Evolutionary conservation across 2,797 vertebrate species (phyloP), one percentile per base, ranked within the genome.

Genomic region (Gadopsis marmoratus): DNA sequence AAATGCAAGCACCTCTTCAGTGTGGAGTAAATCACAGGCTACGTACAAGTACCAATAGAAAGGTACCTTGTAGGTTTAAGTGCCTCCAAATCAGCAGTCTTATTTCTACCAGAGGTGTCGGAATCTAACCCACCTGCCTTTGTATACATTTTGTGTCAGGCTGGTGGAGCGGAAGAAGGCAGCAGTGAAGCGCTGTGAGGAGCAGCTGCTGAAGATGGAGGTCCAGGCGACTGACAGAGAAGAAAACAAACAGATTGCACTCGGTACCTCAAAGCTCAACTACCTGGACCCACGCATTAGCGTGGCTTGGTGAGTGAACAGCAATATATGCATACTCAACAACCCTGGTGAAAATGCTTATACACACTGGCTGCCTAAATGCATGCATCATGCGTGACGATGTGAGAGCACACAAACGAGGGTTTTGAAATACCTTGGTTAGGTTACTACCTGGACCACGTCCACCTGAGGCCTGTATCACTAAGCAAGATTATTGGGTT

Each of bases 251-350:
- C 95, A 96, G 92, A 94, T 96, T 14, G 94, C 96, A 56, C 90
- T 96, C 78, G 81, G 96, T 81, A 96, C 96, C 94, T 97, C 96
- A 70, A 97, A 97, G 80, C 95, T 97, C 16, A 97, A 96, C 94
- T 97, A 97, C 83, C 91, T 97, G 84, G 96, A 97, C 86, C 96
- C 96, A 63, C 95, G 96, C 31, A 96, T 97, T 53, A 95, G 88
- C 0, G 95, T 97, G 79, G 96, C 96, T 31, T 97, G 96, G 96
- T 96, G 72, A 92, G 93, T 76, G 6, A 19, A 68, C 16, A 0
- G 19, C 0, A 41, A 60, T 33, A 16, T 11, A 39, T 9, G 0
- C 0, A 41, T 39, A 31, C 19, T 31, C 1, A 48, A 37, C 45
- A 67, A 9, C 61, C 23, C 17, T n/a, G 19, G 13, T 59, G 45